These are phyloP conservation scores for Pristionchus mayeri DNA, from an alignment of 2,888 invertebrate species.

Conservation along the genomic window DNA sequence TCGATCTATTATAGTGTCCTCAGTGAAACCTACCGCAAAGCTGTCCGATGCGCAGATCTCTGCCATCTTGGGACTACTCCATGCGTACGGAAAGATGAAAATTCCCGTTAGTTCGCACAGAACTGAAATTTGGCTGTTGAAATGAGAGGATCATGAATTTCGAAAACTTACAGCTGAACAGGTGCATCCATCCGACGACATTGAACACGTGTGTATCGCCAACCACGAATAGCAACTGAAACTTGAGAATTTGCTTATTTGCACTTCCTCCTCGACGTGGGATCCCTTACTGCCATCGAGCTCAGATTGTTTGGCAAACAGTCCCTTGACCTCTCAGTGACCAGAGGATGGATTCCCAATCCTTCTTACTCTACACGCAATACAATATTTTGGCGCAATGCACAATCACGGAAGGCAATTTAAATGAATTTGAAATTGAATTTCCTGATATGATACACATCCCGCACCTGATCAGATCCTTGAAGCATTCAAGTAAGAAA, in stretches of 20 bases:
- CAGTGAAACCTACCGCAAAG: slow-evolving; percentile 3
- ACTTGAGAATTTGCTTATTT: neutral
- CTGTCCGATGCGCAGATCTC: slow-evolving; percentile 26
- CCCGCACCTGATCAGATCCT: no score
- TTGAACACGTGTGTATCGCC: slow-evolving; percentile 84
- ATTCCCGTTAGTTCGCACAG: slow-evolving; percentile 15
- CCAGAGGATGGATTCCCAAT: no score
- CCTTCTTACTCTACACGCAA: no score
- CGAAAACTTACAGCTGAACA: slow-evolving; percentile 88
- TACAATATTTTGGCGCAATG: no score
- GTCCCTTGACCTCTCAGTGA: slow-evolving; percentile 18
- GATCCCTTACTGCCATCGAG: neutral
- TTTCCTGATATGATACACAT: no score
- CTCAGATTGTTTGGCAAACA: neutral
- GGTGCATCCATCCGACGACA: slow-evolving; percentile 94
- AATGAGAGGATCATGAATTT: neutral
- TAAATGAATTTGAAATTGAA: no score
- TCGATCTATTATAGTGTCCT: neutral
- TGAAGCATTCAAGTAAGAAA: no score
- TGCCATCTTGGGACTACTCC: slow-evolving; percentile 17
- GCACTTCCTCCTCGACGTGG: neutral
- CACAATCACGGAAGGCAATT: no score
- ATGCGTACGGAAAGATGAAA: slow-evolving; percentile 37
- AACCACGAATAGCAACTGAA: slow-evolving; percentile 65
- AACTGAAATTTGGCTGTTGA: slow-evolving; percentile 5